Evolutionary conservation across 2,797 vertebrate genomes (phyloP), one percentile per base, ranked within the genome.

Genomic region (Tokudaia muenninki): DNA sequence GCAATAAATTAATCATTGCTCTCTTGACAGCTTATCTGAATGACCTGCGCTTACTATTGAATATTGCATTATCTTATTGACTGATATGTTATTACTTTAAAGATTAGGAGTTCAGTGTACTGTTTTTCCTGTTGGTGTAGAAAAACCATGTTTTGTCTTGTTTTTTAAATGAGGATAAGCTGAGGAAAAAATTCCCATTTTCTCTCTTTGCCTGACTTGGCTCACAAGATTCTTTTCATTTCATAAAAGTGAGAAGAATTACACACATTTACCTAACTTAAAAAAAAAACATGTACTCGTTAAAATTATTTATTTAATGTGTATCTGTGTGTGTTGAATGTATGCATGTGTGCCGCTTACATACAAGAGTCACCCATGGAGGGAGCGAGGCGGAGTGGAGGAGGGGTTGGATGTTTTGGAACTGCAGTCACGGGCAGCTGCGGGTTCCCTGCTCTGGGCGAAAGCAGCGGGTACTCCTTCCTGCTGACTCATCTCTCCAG

Each of bases 1-100:
- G 29, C 79, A 34, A 88, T 91, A 77, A 94, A 94, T 96, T 94
- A 94, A 88, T 92, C 90, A 92, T 81, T 92, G 57, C n/a, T 86
- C 57, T 96, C 72, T 94, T 3, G 0, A 72, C 26, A 89, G 92
- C 37, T 94, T 92, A 95, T 91, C 70, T 97, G 83, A 91, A 72
- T 95, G 90, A 78, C 74, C 78, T 77, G 19, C 22, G 72, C 63
- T 91, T 95, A 88, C 80, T 90, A 79, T 59, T 95, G 57, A 92
- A 37, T 90, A 88, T n/a, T 92, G 86, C 67, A 90, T 94, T 93
- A 50, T 87, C 77, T 95, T 93, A 83, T 57, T 94, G 91, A 74
- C 77, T 95, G 63, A 14, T 67, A 24, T 77, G 67, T 77, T 95
- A 92, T 80, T 95, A 88, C 72, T 92, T 91, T 14, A 1, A 55